Conservation (phyloP, 2,797 vertebrate species). For the Microctenopoma lineatum region DNA sequence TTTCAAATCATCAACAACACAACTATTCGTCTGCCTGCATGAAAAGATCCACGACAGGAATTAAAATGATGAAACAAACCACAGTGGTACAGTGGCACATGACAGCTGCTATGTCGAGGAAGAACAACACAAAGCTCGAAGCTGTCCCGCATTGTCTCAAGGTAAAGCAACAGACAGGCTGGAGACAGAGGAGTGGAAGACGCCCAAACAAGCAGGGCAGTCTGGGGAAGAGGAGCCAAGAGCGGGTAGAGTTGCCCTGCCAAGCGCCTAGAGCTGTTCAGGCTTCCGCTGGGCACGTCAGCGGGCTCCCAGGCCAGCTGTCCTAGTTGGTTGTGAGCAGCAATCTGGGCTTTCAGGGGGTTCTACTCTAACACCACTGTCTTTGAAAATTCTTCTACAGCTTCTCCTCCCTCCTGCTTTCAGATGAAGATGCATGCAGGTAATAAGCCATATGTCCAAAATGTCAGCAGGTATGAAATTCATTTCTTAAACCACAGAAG, state of each 20-base stretch:
- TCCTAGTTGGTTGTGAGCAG: conserved; percentile 66
- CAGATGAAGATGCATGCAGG: conserved; percentile 33
- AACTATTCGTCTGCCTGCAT: conserved; percentile 63
- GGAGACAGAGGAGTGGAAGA: conserved; percentile 47
- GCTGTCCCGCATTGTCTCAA: conserved; percentile 60
- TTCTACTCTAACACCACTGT: conserved; percentile 48
- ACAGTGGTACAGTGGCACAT: conserved; percentile 40
- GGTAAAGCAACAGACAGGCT: conserved; percentile 65
- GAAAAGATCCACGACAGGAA: conserved; percentile 61
- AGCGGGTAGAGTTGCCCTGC: conserved; percentile 45
- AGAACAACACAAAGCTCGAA: conserved; percentile 51
- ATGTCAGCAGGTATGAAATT: conserved; percentile 17
- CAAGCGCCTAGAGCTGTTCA: conserved; percentile 66
- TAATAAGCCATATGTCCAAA: conserved; percentile 37
- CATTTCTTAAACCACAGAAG: conserved; percentile 11
- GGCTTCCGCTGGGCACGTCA: conserved; percentile 62
- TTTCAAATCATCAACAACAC: conserved; percentile 65
- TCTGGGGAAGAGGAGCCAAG: conserved; percentile 66
- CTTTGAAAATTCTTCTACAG: conserved; percentile 54
- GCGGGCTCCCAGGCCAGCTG: conserved; percentile 74
- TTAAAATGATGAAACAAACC: conserved; percentile 61
- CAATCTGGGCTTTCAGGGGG: conserved; percentile 53
- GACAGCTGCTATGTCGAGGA: conserved; percentile 63
- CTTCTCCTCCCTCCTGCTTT: conserved; percentile 11
- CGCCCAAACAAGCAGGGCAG: conserved; percentile 60